phyloP scores from a whole-genome alignment of 2,888 invertebrate genomes.

The Tanytarsus gracilentus region DNA sequence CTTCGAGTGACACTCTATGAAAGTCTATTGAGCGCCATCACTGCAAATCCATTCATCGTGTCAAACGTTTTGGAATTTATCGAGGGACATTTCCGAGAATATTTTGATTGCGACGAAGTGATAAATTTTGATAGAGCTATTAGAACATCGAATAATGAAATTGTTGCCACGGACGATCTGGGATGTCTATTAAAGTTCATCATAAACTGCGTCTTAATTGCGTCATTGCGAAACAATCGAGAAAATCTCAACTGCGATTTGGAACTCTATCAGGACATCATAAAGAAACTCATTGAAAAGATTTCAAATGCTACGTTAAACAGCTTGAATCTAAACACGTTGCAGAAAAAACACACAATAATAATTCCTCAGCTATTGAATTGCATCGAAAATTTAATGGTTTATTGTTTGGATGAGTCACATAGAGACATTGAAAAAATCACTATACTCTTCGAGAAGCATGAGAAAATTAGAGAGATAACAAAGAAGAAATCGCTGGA shows the following conservation, averaged over 20 bases:
- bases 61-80: conserved; percentile 6
- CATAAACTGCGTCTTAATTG: not conserved
- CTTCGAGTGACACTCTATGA: conserved; percentile 7
- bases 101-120: not conserved
- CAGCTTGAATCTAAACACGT: not conserved
- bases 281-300: conserved; percentile 5
- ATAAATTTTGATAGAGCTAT: not conserved
- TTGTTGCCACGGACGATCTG: conserved; percentile 8
- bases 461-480: not conserved
- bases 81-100: conserved; percentile 6
- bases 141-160: not conserved
- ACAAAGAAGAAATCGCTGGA: not conserved
- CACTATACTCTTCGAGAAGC: not conserved
- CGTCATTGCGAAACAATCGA: not conserved
- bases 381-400: conserved; percentile 10
- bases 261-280: not conserved
- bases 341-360: not conserved
- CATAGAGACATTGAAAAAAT: not conserved
- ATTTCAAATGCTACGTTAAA: not conserved
- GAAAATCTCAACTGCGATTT: not conserved
- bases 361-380: conserved; percentile 5
- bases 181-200: conserved; percentile 7
- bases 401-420: not conserved
- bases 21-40: not conserved
- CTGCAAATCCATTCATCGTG: not conserved